phyloP scores from a whole-genome alignment of 2,113 vertebrate species.

The Rutilus rutilus region DNA sequence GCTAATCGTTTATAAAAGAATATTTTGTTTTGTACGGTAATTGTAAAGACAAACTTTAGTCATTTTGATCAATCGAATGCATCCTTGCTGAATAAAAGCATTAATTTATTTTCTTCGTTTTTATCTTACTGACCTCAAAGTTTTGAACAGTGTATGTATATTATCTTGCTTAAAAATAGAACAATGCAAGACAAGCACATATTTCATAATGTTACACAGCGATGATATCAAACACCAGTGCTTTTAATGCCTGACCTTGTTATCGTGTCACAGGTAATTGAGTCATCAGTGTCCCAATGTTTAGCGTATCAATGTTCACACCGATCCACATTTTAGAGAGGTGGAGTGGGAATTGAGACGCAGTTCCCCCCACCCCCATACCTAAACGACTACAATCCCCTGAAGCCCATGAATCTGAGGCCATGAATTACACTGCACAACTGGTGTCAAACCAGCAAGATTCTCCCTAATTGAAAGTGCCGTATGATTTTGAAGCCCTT shows the following conservation, averaged over 20 bases:
- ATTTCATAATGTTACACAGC: neutral
- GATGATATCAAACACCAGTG: neutral
- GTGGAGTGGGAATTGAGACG: neutral
- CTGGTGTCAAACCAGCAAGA: conserved; percentile 42
- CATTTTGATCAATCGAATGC: neutral
- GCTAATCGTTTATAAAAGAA: too few species aligned
- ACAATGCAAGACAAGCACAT: neutral
- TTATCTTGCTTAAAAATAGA: neutral
- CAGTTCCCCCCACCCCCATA: neutral
- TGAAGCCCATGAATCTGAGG: conserved; percentile 24
- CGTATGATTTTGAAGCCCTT: conserved; percentile 34
- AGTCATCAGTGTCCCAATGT: neutral
- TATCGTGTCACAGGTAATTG: neutral
- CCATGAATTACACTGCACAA: conserved; percentile 43
- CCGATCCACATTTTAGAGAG: too few species aligned
- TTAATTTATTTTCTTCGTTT: too few species aligned
- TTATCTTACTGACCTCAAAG: neutral
- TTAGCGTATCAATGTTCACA: neutral
- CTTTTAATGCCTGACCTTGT: neutral
- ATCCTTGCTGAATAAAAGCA: neutral
- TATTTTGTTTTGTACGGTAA: too few species aligned
- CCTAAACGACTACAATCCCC: neutral
- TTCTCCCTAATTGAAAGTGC: conserved; percentile 26
- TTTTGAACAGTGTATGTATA: neutral
- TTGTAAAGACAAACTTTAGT: neutral